phyloP scores from a whole-genome alignment of 2,797 vertebrate species.

The Molothrus ater region DNA sequence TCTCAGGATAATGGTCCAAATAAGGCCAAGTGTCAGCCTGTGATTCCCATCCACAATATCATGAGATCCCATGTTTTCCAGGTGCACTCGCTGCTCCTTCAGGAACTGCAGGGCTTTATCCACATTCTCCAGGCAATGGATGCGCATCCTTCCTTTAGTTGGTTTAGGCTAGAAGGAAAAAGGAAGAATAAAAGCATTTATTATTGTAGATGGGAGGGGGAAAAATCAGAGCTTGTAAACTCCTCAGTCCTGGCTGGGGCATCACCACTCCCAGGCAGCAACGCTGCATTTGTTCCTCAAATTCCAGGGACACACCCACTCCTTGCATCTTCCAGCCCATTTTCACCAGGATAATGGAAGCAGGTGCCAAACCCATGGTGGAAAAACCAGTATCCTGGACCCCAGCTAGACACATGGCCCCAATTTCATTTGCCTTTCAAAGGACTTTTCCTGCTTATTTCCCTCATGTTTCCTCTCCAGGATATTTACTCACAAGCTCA shows the following conservation, averaged over 20 bases:
- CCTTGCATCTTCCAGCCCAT: not conserved
- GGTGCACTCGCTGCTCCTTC: conserved; percentile 95
- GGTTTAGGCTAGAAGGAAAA: conserved; percentile 79
- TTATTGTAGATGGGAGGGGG: not conserved
- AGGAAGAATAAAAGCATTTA: not conserved
- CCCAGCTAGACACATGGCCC: rapidly evolving
- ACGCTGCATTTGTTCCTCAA: not conserved
- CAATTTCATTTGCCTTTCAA: not conserved
- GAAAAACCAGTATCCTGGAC: not conserved
- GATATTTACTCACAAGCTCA: not conserved
- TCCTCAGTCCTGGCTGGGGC: not conserved
- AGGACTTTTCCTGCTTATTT: not conserved
- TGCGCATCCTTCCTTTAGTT: conserved; percentile 91
- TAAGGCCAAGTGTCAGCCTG: conserved; percentile 93
- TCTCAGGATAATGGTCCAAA: conserved; percentile 98
- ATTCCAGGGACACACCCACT: not conserved
- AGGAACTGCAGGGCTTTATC: conserved; percentile 94
- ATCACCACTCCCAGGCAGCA: not conserved
- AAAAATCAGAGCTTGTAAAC: not conserved
- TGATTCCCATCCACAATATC: conserved; percentile 98
- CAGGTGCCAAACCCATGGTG: rapidly evolving
- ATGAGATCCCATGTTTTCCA: conserved; percentile 98
- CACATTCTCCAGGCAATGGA: conserved; percentile 87
- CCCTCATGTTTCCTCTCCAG: not conserved
- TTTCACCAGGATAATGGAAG: not conserved